Base-by-base conservation (phyloP, 2,888 invertebrate genomes). In the Adelphocoris suturalis region DNA sequence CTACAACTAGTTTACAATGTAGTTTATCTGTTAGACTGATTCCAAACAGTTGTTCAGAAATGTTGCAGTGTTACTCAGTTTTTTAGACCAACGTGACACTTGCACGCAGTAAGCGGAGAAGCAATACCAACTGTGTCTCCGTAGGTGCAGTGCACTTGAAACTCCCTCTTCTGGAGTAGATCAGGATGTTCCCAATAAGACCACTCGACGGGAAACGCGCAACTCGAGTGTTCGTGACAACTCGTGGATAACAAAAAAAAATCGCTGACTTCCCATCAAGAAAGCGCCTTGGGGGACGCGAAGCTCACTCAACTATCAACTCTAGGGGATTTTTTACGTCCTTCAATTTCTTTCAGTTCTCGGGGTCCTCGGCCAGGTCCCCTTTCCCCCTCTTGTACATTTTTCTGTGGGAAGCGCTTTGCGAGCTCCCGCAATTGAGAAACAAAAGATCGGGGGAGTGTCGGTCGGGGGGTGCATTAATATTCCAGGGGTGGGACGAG, bases 181-280 rank as follows among this genome's bases (percentile, higher is more conserved):
- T 37, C 3, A 37, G 37, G 37, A 37, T 37, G 37, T 37, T 37
- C 3, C n/a, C 16, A 57, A 57, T 57, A 57, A 57, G 57, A 57
- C 57, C 57, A 57, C 57, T 57, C 57, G 57, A 57, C 57, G 57
- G n/a, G n/a, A 57, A 52, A 57, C 57, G 57, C 57, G n/a, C 57
- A 57, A 57, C 57, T 57, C 57, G n/a, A 57, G 57, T 57, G 57
- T 57, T 57, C 19, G 57, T 57, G 57, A 57, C 57, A 57, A 57
- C n/a, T 57, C 57, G n/a, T n/a, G n/a, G 57, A 16, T 57, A n/a
- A 57, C 16, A 57, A 57, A 57, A 57, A 57, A 57, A 37, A 37
- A 37, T 7, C 57, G 57, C 57, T 57, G 57, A 57, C 57, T 57
- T 57, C 57, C 57, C 57, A 57, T 57, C 57, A n/a, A 57, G 57